Percentiles rank a stretch among this genome's conserved stretches.
Evolutionary conservation across 1,140 invertebrate species (phyloP).

Genomic region (Nasonia longicornis): DNA sequence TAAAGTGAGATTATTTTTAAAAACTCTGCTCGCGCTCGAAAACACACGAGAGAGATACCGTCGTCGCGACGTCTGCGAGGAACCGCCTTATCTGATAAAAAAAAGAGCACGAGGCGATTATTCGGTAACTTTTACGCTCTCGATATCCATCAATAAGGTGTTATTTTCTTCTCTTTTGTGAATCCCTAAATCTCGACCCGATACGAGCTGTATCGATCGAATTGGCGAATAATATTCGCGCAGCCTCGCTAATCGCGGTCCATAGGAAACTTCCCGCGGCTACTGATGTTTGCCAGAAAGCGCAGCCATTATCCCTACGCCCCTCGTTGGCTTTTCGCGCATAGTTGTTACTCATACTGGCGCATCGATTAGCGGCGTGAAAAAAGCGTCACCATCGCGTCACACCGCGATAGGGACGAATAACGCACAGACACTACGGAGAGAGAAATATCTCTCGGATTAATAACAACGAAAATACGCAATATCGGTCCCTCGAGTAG

Average conservation of each 20-base stretch:
- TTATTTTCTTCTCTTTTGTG: too few species aligned
- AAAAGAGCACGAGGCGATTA: background rate
- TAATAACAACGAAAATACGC: constrained; percentile 17
- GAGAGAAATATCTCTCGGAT: background rate
- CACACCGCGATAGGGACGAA: background rate
- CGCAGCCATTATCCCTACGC: background rate
- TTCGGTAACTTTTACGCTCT: background rate
- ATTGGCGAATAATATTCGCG: too few species aligned
- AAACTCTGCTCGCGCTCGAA: too few species aligned
- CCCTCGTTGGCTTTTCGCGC: background rate
- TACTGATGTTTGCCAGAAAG: background rate
- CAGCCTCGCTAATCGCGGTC: background rate
- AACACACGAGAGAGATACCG: background rate
- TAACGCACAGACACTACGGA: background rate
- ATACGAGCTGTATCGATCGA: too few species aligned
- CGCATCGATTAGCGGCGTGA: background rate
- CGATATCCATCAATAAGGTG: too few species aligned
- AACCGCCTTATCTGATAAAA: background rate
- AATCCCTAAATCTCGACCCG: too few species aligned
- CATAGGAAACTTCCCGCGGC: background rate
- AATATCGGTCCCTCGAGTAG: background rate
- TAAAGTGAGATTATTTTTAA: background rate
- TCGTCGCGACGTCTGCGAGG: background rate
- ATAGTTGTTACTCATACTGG: background rate
- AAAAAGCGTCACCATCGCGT: background rate